Conservation (phyloP, 2,797 vertebrate species). For the Enteromius fasciolatus region DNA sequence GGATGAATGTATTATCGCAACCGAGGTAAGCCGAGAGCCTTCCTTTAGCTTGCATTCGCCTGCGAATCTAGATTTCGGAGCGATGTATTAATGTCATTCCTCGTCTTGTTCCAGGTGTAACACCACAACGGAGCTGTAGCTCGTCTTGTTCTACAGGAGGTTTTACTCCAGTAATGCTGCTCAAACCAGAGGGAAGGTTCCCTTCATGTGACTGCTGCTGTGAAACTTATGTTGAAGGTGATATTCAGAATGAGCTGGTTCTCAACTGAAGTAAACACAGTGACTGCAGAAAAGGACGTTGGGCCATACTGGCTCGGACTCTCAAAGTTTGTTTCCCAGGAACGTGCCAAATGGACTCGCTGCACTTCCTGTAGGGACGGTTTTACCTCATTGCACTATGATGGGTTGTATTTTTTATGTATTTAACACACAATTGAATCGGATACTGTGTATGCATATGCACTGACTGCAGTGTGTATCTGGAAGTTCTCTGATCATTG, state of each 20-base stretch:
- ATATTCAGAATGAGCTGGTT: slow-evolving; percentile 90
- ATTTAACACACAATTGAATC: slow-evolving; percentile 78
- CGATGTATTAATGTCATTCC: slow-evolving; percentile 59
- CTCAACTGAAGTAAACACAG: slow-evolving; percentile 90
- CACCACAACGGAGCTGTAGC: slow-evolving; percentile 82
- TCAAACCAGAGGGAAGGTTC: slow-evolving; percentile 83
- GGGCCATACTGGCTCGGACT: slow-evolving; percentile 85
- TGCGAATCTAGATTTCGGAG: neutral
- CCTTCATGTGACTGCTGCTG: slow-evolving; percentile 86
- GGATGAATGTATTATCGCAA: slow-evolving; percentile 98
- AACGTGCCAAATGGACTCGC: slow-evolving; percentile 82
- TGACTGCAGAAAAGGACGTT: slow-evolving; percentile 88
- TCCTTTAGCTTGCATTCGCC: neutral
- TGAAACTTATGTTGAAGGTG: slow-evolving; percentile 77
- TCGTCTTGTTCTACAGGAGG: slow-evolving; percentile 85
- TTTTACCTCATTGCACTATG: slow-evolving; percentile 97
- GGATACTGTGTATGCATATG: slow-evolving; percentile 79
- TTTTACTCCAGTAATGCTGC: slow-evolving; percentile 95
- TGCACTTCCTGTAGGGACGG: slow-evolving; percentile 84
- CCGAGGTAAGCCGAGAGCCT: slow-evolving; percentile 84
- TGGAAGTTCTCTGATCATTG: slow-evolving; percentile 84
- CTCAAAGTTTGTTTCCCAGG: slow-evolving; percentile 75
- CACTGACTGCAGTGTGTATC: slow-evolving; percentile 82
- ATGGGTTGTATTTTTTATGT: slow-evolving; percentile 84
- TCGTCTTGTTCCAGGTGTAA: slow-evolving; percentile 84